Evolutionary conservation across 2,113 vertebrate species (phyloP), one percentile per base, ranked within the genome.

Genomic region (Pogona vitticeps): DNA sequence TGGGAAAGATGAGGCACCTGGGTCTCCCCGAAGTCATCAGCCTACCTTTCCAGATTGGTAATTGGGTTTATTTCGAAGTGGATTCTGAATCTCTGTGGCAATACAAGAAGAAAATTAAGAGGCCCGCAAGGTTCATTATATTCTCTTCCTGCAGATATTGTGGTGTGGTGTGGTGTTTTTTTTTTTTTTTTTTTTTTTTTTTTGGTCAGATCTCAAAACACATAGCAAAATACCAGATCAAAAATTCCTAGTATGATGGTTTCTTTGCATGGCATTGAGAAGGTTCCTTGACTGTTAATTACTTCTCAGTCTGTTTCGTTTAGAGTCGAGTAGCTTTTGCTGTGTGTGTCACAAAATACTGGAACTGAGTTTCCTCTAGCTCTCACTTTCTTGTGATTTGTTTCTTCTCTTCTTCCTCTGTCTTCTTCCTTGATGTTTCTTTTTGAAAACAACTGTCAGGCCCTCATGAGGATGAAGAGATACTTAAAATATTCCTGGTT

Each of bases 11-110:
- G 76, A 91, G 82, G 81, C 90, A 82, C 89, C 79, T 71, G 85
- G 76, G 90, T 86, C 40, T 83, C 65, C 85, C 86, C 23, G 85
- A 83, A 88, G 85, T 83, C 58, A 87, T 92, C 90, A 91, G 86
- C 65, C 67, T 65, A 73, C 75, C 83, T 91, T 92, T 91, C 67
- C 83, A 76, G 73, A 83, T 81, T 89, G 71, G 28, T 88, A 88
- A 86, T 84, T 87, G 72, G 77, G 82, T 92, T 84, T 88, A 89
- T 91, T 91, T 88, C 77, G 63, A 90, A 82, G 67, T 68, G 28
- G 14, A 85, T 89, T 85, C 65, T 68, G 80, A 80, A 80, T 78
- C 13, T 83, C 2, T 94, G 58, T 71, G 3, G 17, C 84, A 70
- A 15, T 81, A 88, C 86, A 94, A 76, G 84, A 75, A 6, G 88